Percentiles rank a stretch among this genome's conserved stretches.
Evolutionary conservation across 1,140 invertebrate species (phyloP).

Genomic region (Neomicropteryx cornuta): DNA sequence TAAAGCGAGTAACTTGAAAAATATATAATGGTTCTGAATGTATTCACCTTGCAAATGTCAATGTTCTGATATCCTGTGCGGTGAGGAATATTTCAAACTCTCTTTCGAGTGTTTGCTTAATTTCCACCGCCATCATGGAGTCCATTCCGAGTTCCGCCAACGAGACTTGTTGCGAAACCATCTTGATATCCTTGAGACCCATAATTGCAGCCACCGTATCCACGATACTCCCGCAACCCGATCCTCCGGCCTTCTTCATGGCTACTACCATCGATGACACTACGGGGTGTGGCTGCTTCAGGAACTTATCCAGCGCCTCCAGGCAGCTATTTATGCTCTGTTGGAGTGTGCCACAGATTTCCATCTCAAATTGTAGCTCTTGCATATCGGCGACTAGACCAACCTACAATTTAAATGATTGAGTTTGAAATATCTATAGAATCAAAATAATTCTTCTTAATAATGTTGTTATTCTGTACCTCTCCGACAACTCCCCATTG

Average conservation of each 20-base stretch:
- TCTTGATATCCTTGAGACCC: slow-evolving; percentile 41
- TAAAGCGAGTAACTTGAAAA: slow-evolving; percentile 1
- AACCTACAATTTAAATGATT: no score
- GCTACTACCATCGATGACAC: slow-evolving; percentile 72
- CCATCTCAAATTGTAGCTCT: slow-evolving; percentile 64
- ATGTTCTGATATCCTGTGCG: slow-evolving; percentile 63
- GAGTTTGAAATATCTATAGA: no score
- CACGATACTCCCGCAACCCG: slow-evolving; percentile 46
- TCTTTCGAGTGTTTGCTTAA: slow-evolving; percentile 75
- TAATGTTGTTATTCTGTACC: no score
- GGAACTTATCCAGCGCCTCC: slow-evolving; percentile 51
- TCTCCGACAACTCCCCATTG: slow-evolving; percentile 65
- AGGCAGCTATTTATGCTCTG: slow-evolving; percentile 76
- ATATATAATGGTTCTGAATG: no score
- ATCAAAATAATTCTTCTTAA: no score
- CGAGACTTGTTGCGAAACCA: slow-evolving; percentile 41
- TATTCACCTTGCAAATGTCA: slow-evolving; percentile 44
- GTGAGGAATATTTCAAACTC: slow-evolving; percentile 70
- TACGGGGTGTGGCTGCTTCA: slow-evolving; percentile 50
- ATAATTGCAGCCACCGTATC: slow-evolving; percentile 54
- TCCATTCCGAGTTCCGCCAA: slow-evolving; percentile 83
- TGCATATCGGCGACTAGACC: slow-evolving; percentile 71
- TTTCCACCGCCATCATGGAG: slow-evolving; percentile 82
- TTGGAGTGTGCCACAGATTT: slow-evolving; percentile 71
- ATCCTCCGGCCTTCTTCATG: slow-evolving; percentile 48